Evolutionary conservation across 2,888 invertebrate genomes (phyloP), one percentile per base, ranked within the genome.

Genomic region (Orthosia incerta): DNA sequence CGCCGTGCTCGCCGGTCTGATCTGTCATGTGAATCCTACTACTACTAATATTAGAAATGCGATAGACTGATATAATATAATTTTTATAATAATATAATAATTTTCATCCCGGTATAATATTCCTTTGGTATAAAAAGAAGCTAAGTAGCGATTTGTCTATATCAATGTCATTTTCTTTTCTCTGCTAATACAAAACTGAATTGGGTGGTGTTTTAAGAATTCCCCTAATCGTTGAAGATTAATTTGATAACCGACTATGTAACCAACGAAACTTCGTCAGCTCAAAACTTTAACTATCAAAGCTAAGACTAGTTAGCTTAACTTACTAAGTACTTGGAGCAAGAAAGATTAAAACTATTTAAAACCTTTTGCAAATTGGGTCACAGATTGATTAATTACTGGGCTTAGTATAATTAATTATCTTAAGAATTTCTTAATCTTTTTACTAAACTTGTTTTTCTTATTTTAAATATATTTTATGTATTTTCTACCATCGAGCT

Each of bases 321-420:
- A 26, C 12, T 51, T 15, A 63, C 15, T 63, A 11, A 67, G 45
- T 20, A 26, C n/a, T 63, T 64, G 26, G 13, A 50, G 16, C 4
- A 51, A 45, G 23, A 70, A 26, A 53, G 15, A 59, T 78, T 78
- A 48, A 59, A 63, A 53, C 13, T 1, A 18, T 70, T 78, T 78
- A 48, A 59, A 63, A 53, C 13, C 2, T n/a, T 70, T 71, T 53
- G 48, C 5, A 26, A 45, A n/a, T 55, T 55, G 55, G 16, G 50
- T 46, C 45, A 46, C 26, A 59, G 57, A 63, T 63, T 67, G 50
- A 71, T 78, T 60, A 50, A 79, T 79, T 50, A 63, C 59, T 26
- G 16, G 18, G 53, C 20, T 65, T 12, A 12, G 64, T 59, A 57
- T 26, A 18, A 20, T 26, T 51, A 45, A 45, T 55, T 70, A 55